Evolutionary conservation across 2,888 invertebrate genomes (phyloP).

Genomic region (Cephus nigrinus): DNA sequence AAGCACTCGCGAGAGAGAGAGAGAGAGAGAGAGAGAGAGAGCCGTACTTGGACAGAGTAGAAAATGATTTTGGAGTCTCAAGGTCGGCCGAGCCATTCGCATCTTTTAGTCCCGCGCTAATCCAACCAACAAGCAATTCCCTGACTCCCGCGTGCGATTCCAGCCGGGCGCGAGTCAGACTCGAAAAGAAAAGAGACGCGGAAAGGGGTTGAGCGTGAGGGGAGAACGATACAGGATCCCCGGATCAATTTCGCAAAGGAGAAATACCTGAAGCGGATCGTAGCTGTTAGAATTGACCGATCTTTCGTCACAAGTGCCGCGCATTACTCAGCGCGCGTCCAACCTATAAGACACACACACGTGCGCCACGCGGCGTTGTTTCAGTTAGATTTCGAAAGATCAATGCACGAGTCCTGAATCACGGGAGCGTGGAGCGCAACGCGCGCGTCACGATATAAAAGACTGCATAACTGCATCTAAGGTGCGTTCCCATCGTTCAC

Average conservation of each 20-base stretch:
- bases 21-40: not conserved
- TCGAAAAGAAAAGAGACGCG: not conserved
- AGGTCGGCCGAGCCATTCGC: not conserved
- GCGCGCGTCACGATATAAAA: constrained; percentile 35
- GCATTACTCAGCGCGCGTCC: not conserved
- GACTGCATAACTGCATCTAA: constrained; percentile 42
- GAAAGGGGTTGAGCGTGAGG: not conserved
- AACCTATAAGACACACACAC: not conserved
- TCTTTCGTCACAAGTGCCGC: not conserved
- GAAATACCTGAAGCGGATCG: not conserved
- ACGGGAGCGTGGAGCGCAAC: constrained; percentile 29
- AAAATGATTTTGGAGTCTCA: not conserved
- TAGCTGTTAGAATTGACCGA: not conserved
- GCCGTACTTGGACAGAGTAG: not conserved
- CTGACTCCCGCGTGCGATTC: not conserved
- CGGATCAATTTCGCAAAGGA: not conserved
- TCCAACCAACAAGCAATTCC: not conserved
- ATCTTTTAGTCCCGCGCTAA: not conserved
- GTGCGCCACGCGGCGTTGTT: not conserved
- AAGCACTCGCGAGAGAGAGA: not conserved
- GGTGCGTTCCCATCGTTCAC: constrained; percentile 34
- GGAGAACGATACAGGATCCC: not conserved
- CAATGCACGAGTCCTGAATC: constrained; percentile 32
- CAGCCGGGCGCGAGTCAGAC: not conserved
- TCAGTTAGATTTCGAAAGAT: constrained; percentile 11